Evolutionary conservation across 2,113 vertebrate genomes (phyloP), one percentile per base, ranked within the genome.

Genomic region (Tachycineta bicolor): DNA sequence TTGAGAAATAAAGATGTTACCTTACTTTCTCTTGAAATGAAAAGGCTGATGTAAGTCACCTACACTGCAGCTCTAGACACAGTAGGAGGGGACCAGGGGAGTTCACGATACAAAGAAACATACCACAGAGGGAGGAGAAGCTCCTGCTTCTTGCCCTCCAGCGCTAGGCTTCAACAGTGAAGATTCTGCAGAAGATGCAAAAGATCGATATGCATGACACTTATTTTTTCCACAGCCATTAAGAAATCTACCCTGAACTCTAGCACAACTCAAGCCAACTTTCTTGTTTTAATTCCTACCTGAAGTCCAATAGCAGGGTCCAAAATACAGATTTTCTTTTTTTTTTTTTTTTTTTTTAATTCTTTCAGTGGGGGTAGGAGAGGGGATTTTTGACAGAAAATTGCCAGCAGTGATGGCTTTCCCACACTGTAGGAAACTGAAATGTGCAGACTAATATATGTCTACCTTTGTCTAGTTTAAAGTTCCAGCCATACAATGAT

Each of bases 21-120:
- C 91, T 96, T 85, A 55, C 44, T 97, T 94, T 86, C 56, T 37
- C 68, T 95, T 84, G 91, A 73, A 87, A 96, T 90, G 75, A 97
- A 95, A 97, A 93, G 60, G n/a, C 83, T 80, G 76, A 88, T 88
- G 14, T 94, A 89, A 96, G 93, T 96, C 96, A 96, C 92, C 69
- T 93, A 82, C 59, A 34, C 14, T 79, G 74, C 86, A 93, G 69
- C 68, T 96, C 78, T 95, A 74, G 31, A 59, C 15, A 12, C 94
- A 90, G 96, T 78, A 90, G 92, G 91, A 85, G 77, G 16, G 79
- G 43, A 85, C 47, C 24, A 56, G 10, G 17, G 33, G 28, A 90
- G 62, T 83, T 85, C 58, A 87, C 37, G 71, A 90, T 59, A 20
- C 49, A 75, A 82, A 68, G 65, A 80, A 85, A 86, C 73, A 76